Evolutionary conservation across 2,797 vertebrate genomes (phyloP).

Genomic region (Sebastes elongatus): DNA sequence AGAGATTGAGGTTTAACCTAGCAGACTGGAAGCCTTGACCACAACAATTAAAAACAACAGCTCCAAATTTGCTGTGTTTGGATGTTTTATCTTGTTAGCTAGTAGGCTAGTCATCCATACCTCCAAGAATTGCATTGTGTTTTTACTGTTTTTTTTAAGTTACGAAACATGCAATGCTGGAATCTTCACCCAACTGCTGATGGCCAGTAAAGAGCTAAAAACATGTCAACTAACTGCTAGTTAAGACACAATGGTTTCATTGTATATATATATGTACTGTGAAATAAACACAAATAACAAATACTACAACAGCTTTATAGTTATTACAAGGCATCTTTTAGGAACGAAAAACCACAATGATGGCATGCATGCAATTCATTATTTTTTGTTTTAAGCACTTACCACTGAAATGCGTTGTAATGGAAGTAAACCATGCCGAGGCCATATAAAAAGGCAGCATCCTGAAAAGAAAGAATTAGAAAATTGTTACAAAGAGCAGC

Average conservation of each 20-base stretch:
- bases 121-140: not conserved
- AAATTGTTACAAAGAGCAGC: not conserved
- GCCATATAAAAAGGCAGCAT: constrained; percentile 99
- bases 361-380: not conserved
- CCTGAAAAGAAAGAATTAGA: constrained; percentile 83
- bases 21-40: not conserved
- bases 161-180: not conserved
- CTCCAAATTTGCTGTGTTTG: not conserved
- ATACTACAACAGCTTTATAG: not conserved
- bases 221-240: not conserved
- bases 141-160: not conserved
- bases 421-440: constrained; percentile 99
- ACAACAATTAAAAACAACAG: not conserved
- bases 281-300: not conserved
- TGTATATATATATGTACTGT: not conserved
- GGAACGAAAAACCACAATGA: not conserved
- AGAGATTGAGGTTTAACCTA: not conserved
- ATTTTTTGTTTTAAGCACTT: constrained; percentile 70
- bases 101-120: not conserved
- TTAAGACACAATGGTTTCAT: not conserved
- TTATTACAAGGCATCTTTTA: not conserved
- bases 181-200: not conserved
- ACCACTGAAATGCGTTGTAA: constrained; percentile 99
- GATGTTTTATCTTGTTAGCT: not conserved
- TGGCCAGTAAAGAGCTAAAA: not conserved